Evolutionary conservation across 2,888 invertebrate species (phyloP).

Genomic region (Corythucha ciliata): DNA sequence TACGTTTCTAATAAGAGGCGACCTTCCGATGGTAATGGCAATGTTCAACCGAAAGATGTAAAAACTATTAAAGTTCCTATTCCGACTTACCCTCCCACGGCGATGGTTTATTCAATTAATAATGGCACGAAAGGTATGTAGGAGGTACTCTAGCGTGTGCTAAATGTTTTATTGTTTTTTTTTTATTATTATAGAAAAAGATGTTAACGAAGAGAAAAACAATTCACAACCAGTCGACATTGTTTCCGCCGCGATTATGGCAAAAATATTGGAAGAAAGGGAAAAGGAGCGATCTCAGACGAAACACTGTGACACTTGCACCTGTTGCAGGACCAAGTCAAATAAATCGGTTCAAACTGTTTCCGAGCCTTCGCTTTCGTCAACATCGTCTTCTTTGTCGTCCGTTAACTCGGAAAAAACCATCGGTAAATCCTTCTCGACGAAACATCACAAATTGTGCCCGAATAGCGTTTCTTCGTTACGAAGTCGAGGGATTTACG

Average conservation of each 20-base stretch:
- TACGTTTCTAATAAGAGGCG: constrained; percentile 57
- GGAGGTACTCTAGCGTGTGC: not conserved
- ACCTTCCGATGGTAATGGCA: constrained; percentile 42
- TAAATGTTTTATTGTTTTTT: not conserved
- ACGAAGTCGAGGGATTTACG: constrained; percentile 14
- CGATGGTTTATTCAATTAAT: constrained; percentile 60
- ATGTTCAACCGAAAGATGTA: constrained; percentile 43
- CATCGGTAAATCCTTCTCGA: constrained; percentile 1
- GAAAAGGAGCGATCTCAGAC: constrained; percentile 67
- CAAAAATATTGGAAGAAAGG: constrained; percentile 79
- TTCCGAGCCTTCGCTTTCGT: constrained; percentile 15
- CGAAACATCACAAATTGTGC: constrained; percentile 12
- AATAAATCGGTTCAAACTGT: constrained; percentile 26
- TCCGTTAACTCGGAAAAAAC: constrained; percentile 21
- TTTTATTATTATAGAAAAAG: constrained; percentile 37
- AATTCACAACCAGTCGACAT: constrained; percentile 52
- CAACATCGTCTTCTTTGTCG: too few relatives aligned
- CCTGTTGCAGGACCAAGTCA: constrained; percentile 46
- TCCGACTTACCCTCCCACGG: constrained; percentile 73
- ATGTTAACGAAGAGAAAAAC: constrained; percentile 45
- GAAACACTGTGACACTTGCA: constrained; percentile 76
- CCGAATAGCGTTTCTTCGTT: constrained; percentile 11
- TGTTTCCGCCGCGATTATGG: constrained; percentile 81
- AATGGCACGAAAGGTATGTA: constrained; percentile 33
- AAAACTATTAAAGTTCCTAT: constrained; percentile 64